These are phyloP conservation scores for Ceratosolen solmsi DNA, from an alignment of 1,140 invertebrate species.

Conservation along the genomic window DNA sequence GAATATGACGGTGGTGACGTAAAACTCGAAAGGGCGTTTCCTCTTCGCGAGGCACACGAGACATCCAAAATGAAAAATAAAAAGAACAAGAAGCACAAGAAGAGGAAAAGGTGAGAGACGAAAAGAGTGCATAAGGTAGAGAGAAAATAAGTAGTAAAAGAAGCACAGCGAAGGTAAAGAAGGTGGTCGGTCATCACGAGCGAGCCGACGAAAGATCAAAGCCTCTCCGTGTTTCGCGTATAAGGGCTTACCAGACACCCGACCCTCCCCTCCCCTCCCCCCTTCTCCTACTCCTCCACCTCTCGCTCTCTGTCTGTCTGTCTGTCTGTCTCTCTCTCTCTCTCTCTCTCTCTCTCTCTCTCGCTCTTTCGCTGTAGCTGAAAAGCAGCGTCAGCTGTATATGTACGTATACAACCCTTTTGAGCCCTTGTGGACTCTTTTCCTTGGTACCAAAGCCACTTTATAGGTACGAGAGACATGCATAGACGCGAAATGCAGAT, in stretches of 20 bases:
- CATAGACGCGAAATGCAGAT: slow-evolving; percentile 16
- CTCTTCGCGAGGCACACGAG: neutral
- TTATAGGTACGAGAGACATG: slow-evolving; percentile 11
- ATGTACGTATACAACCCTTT: slow-evolving; percentile 1
- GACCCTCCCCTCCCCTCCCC: neutral
- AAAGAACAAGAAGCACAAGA: slow-evolving; percentile 35
- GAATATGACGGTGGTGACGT: slow-evolving; percentile 18
- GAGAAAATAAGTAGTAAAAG: slow-evolving; percentile 37
- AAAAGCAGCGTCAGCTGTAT: slow-evolving; percentile 44
- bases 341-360: neutral
- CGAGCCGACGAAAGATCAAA: slow-evolving; percentile 27
- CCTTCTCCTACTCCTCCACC: neutral
- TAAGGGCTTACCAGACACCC: neutral
- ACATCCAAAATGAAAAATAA: slow-evolving; percentile 31
- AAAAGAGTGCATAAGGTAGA: slow-evolving; percentile 30
- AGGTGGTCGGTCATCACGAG: slow-evolving; percentile 18
- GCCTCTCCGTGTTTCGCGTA: slow-evolving; percentile 3
- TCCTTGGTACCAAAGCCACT: slow-evolving; percentile 1
- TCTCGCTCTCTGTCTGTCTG: neutral
- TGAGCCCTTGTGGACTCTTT: neutral
- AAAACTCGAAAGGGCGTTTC: slow-evolving; percentile 32
- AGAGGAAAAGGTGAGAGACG: slow-evolving; percentile 12
- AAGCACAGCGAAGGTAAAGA: slow-evolving; percentile 9
- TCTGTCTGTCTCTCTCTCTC: neutral
- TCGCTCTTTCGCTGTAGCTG: neutral